Conservation (phyloP, 2,888 invertebrate genomes). For the Eupelmus urozonus region DNA sequence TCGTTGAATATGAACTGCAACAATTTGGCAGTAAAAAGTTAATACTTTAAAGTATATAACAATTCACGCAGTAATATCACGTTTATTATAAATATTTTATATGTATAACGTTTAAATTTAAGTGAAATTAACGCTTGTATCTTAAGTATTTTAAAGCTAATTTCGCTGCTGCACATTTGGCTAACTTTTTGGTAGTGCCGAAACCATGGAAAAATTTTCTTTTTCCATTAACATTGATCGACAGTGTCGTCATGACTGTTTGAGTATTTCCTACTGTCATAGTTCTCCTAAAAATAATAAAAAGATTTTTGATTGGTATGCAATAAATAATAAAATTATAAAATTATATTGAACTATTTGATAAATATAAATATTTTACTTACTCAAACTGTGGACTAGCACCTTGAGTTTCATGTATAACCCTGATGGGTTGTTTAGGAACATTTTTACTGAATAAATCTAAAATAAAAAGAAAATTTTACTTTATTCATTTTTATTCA, state of each 20-base stretch:
- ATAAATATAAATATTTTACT: conserved; percentile 71
- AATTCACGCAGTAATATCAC: too few species aligned
- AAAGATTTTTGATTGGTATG: neutral
- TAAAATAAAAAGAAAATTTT: conserved; percentile 66
- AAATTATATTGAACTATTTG: neutral
- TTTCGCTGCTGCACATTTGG: conserved; percentile 89
- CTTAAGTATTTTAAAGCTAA: conserved; percentile 62
- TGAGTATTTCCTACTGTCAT: conserved; percentile 60
- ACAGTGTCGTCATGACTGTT: conserved; percentile 81
- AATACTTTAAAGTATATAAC: too few species aligned
- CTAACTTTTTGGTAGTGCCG: conserved; percentile 84
- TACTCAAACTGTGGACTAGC: conserved; percentile 87
- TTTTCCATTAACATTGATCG: conserved; percentile 81
- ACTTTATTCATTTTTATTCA: neutral
- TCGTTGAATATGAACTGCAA: too few species aligned
- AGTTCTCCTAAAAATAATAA: conserved; percentile 66
- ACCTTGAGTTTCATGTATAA: conserved; percentile 89
- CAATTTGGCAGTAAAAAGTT: too few species aligned
- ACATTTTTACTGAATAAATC: conserved; percentile 88
- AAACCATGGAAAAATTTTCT: conserved; percentile 83
- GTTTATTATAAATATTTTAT: too few species aligned
- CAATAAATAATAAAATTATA: conserved; percentile 11
- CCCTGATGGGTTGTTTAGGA: conserved; percentile 94
- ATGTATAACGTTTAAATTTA: too few species aligned
- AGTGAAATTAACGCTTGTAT: neutral